Conservation (phyloP, 2,888 invertebrate species). For the Drosophila histrio region DNA sequence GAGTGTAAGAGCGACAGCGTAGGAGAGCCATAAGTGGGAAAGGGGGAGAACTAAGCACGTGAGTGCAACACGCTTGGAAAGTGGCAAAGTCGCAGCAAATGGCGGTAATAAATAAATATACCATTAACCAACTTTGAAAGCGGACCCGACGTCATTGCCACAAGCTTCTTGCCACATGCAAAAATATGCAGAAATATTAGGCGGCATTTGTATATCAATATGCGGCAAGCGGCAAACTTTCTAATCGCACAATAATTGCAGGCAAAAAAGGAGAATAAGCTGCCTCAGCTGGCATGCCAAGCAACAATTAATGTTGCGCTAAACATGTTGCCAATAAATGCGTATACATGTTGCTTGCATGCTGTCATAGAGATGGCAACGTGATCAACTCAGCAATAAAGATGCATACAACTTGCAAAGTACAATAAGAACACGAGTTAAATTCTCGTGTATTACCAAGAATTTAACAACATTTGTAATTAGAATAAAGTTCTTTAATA, state of each 20-base stretch:
- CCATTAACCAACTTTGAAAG: constrained; percentile 64
- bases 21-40: constrained; percentile 20
- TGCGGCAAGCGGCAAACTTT: constrained; percentile 67
- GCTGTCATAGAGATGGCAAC: not conserved
- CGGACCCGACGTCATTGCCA: constrained; percentile 36
- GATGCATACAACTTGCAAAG: not conserved
- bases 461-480: not conserved
- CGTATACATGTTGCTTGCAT: not conserved
- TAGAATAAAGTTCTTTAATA: not conserved
- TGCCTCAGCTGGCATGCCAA: constrained; percentile 27
- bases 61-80: constrained; percentile 40
- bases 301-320: constrained; percentile 57
- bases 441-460: not conserved
- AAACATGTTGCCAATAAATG: constrained; percentile 32
- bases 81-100: constrained; percentile 49
- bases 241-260: constrained; percentile 81
- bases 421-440: not conserved
- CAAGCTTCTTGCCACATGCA: constrained; percentile 44
- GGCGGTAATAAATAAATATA: constrained; percentile 71
- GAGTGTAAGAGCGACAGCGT: constrained; percentile 22
- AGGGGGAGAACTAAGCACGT: constrained; percentile 34
- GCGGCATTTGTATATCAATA: constrained; percentile 65
- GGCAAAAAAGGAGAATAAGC: constrained; percentile 46
- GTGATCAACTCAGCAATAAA: not conserved
- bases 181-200: constrained; percentile 51